Percentiles rank a stretch among this genome's conserved stretches.
phyloP scores from a whole-genome alignment of 2,113 vertebrate genomes.

The Lepus timidus region DNA sequence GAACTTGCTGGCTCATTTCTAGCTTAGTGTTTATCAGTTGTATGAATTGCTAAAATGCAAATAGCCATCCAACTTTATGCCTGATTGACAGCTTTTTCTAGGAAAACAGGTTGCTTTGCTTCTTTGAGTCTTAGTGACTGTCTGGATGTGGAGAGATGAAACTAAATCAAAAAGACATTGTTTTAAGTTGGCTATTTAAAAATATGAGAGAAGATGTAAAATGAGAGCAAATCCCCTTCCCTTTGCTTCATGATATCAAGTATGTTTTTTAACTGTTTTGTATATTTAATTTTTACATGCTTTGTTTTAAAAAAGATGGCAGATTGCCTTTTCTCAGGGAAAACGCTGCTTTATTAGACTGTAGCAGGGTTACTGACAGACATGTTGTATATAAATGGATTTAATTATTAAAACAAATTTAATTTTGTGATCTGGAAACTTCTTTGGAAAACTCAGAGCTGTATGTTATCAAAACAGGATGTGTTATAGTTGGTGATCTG shows the following conservation, averaged over 20 bases:
- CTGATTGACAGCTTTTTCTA: conserved; percentile 15
- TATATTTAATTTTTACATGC: conserved; percentile 52
- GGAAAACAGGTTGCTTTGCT: conserved; percentile 50
- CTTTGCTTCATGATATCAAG: conserved; percentile 14
- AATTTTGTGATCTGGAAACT: conserved; percentile 58
- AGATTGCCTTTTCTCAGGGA: conserved; percentile 54
- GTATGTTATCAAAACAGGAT: conserved; percentile 22
- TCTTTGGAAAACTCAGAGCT: conserved; percentile 42
- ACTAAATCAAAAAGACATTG: conserved; percentile 5
- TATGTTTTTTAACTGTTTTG: conserved; percentile 57
- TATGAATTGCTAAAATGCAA: conserved; percentile 31
- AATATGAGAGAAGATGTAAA: not conserved
- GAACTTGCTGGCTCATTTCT: not conserved
- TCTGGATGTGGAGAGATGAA: conserved; percentile 13
- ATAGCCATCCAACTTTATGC: not conserved
- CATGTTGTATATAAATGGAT: conserved; percentile 9
- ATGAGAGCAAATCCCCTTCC: conserved; percentile 39
- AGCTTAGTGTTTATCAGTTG: conserved; percentile 64
- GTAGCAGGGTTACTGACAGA: not conserved
- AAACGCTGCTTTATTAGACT: conserved; percentile 26
- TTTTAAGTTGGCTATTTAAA: conserved; percentile 64
- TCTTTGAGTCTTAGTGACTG: conserved; percentile 24
- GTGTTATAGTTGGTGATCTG: not conserved
- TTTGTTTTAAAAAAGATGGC: conserved; percentile 29
- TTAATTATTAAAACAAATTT: conserved; percentile 69